These are phyloP conservation scores for Diphyllodes magnificus DNA, from an alignment of 2,113 vertebrate genomes.

Conservation along the genomic window DNA sequence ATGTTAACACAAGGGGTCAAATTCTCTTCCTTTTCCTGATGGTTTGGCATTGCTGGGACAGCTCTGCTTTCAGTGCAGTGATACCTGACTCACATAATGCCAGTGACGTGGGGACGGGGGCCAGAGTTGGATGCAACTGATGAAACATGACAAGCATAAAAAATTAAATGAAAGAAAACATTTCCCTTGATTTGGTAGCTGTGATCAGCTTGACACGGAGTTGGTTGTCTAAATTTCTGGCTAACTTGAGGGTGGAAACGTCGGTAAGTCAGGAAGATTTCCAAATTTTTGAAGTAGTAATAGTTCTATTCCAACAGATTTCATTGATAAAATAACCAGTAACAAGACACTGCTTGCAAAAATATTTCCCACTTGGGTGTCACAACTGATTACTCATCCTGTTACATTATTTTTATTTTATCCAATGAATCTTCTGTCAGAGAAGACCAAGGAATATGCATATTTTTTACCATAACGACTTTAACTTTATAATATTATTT, in stretches of 20 bases:
- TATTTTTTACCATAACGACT: neutral
- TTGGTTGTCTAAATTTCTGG: neutral
- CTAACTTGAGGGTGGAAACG: neutral
- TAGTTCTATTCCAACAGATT: neutral
- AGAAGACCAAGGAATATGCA: neutral
- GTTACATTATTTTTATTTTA: neutral
- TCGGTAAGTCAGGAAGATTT: neutral
- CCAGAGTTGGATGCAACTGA: neutral
- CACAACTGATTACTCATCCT: neutral
- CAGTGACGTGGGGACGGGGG: fast-evolving
- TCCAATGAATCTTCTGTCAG: neutral
- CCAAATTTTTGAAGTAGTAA: neutral
- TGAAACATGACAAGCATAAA: neutral
- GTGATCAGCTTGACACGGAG: neutral
- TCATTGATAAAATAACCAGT: neutral
- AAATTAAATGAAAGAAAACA: neutral
- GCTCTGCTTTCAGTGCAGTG: neutral
- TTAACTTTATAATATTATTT: neutral
- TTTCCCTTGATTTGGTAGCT: neutral
- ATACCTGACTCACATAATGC: neutral
- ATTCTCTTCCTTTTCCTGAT: neutral
- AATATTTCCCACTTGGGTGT: neutral
- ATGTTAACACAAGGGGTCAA: fast-evolving
- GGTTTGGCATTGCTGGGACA: neutral
- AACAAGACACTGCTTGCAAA: neutral